These are phyloP conservation scores for Ophioninae sp. DNA, from an alignment of 2,888 invertebrate species.

Conservation along the genomic window DNA sequence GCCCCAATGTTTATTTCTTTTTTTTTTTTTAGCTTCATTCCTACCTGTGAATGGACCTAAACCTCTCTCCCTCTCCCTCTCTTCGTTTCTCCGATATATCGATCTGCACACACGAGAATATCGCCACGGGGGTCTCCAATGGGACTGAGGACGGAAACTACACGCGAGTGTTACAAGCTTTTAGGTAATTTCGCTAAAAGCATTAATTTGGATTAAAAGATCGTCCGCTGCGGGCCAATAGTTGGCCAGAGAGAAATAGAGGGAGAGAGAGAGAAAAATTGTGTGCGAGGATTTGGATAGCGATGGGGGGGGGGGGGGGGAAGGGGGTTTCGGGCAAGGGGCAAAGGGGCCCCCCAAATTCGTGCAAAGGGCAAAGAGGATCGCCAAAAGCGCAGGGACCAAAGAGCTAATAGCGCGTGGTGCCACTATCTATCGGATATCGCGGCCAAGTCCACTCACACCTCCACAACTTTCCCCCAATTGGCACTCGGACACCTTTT, in stretches of 20 bases:
- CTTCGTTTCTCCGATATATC: conserved; percentile 15
- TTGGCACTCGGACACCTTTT: background rate
- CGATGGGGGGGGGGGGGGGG: background rate
- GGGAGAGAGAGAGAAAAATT: background rate
- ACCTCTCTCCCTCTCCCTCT: background rate
- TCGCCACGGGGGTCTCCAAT: conserved; percentile 22
- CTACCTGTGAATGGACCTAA: background rate
- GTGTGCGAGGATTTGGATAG: background rate
- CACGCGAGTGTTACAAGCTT: conserved; percentile 71
- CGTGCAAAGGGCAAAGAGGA: background rate
- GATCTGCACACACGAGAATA: conserved; percentile 30
- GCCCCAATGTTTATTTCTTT: background rate
- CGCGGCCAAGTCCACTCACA: background rate
- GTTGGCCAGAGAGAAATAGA: conserved; percentile 64
- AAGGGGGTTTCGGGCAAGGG: background rate
- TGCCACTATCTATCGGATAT: conserved; percentile 7
- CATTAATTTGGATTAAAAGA: conserved; percentile 79
- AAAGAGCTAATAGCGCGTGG: conserved; percentile 14
- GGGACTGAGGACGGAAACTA: conserved; percentile 64
- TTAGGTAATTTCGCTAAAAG: conserved; percentile 78
- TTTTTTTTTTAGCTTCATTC: background rate
- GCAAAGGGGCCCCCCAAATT: background rate
- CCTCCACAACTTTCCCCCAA: background rate
- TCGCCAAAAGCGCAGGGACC: conserved; percentile 17
- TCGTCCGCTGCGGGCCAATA: conserved; percentile 69